A percentile compares a stretch with the other conserved stretches of the same genome.
Conservation (phyloP, 2,797 vertebrate species). For the Lateolabrax maculatus region DNA sequence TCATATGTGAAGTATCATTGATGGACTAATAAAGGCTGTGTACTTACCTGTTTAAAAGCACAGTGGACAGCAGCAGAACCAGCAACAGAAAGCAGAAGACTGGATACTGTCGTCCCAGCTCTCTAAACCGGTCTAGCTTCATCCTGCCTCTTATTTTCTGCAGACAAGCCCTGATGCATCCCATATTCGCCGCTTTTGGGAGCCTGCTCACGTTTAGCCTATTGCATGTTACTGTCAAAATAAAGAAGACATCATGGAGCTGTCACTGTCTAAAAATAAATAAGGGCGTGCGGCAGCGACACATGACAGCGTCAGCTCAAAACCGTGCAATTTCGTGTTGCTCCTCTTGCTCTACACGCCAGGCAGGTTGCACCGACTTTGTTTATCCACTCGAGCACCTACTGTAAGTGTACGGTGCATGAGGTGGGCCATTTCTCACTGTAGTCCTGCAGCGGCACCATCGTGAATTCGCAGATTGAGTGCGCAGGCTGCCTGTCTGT, state of each 20-base stretch:
- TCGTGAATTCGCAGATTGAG: slow-evolving; percentile 46
- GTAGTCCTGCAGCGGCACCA: slow-evolving; percentile 58
- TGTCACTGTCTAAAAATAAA: neutral
- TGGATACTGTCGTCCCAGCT: slow-evolving; percentile 93
- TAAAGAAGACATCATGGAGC: neutral
- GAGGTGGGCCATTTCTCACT: slow-evolving; percentile 29
- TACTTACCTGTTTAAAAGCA: slow-evolving; percentile 90
- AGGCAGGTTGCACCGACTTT: neutral
- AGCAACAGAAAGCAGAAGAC: slow-evolving; percentile 90
- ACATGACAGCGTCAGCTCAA: neutral
- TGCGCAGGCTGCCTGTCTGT: slow-evolving; percentile 1
- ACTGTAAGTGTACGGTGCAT: slow-evolving; percentile 40
- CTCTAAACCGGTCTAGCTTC: slow-evolving; percentile 86
- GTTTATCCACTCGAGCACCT: slow-evolving; percentile 32
- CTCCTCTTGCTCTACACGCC: neutral
- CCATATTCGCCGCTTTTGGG: slow-evolving; percentile 67
- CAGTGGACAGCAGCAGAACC: slow-evolving; percentile 85
- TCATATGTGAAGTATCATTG: neutral
- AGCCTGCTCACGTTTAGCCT: slow-evolving; percentile 1
- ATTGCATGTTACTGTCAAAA: slow-evolving; percentile 40
- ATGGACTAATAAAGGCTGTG: neutral
- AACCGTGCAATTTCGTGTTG: neutral
- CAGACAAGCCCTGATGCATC: slow-evolving; percentile 74
- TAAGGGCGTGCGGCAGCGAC: neutral
- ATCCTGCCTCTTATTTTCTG: slow-evolving; percentile 79